A percentile compares a stretch with the other conserved stretches of the same genome.
phyloP scores from a whole-genome alignment of 2,888 invertebrate species.

The Tinea pellionella region DNA sequence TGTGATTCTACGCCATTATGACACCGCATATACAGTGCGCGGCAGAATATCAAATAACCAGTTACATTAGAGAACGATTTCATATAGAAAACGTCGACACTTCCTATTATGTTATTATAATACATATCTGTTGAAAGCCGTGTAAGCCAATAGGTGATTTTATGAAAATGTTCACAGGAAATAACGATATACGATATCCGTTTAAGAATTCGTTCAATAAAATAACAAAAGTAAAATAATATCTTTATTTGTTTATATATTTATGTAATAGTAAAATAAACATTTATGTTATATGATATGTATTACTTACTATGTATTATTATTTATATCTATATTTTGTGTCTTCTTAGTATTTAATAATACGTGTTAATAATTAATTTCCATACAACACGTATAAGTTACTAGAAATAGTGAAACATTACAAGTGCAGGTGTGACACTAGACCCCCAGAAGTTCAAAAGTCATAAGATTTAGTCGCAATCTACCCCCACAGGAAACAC shows the following conservation, averaged over 20 bases:
- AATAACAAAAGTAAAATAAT: too few species aligned
- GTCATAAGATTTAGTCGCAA: background rate
- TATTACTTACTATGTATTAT: too few species aligned
- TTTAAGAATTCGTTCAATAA: too few species aligned
- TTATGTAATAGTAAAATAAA: too few species aligned
- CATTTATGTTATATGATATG: too few species aligned
- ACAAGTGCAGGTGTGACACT: slow-evolving; percentile 2
- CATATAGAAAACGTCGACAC: background rate
- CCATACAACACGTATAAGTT: too few species aligned
- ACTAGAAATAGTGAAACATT: background rate
- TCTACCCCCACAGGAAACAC: background rate
- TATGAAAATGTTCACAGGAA: background rate
- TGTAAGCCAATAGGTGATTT: background rate
- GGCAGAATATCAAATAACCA: slow-evolving; percentile 49
- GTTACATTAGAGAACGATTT: slow-evolving; percentile 12
- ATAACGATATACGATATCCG: background rate
- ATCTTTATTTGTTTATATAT: too few species aligned
- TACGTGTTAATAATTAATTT: too few species aligned
- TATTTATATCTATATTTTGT: too few species aligned
- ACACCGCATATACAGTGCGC: slow-evolving; percentile 51
- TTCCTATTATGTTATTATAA: background rate
- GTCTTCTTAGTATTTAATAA: too few species aligned
- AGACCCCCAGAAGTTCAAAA: background rate
- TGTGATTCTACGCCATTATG: slow-evolving; percentile 62
- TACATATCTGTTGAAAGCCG: background rate